Evolutionary conservation across 2,888 invertebrate species (phyloP).

Genomic region (Teleiodes luculella): DNA sequence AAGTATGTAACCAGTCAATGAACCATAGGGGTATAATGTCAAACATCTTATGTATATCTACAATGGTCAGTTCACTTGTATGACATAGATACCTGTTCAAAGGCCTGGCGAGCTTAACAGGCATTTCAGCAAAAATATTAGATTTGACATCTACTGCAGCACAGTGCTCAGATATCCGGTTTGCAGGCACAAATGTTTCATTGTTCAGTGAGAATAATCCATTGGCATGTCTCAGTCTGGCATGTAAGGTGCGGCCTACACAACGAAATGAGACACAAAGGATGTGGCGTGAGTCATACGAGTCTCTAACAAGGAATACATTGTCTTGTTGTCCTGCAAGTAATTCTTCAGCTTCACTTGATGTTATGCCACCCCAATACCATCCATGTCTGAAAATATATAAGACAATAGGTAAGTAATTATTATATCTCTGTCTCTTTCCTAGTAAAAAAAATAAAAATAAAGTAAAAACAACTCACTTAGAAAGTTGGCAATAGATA

Average conservation of each 20-base stretch:
- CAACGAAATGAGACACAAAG: conserved; percentile 85
- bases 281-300: conserved; percentile 83
- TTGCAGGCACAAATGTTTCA: conserved; percentile 75
- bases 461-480: conserved; percentile 44
- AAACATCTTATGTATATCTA: too few species aligned
- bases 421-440: neutral
- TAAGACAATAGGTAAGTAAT: neutral
- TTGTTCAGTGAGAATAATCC: conserved; percentile 82
- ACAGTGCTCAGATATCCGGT: conserved; percentile 72
- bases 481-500: conserved; percentile 70
- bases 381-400: conserved; percentile 75
- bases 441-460: too few species aligned
- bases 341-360: conserved; percentile 84
- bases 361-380: conserved; percentile 89
- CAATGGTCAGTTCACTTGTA: neutral
- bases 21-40: too few species aligned
- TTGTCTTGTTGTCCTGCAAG: conserved; percentile 84
- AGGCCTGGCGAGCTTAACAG: conserved; percentile 70
- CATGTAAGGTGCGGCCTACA: conserved; percentile 83
- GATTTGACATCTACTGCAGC: conserved; percentile 70
- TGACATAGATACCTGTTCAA: conserved; percentile 61
- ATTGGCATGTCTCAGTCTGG: conserved; percentile 84
- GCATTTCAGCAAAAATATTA: conserved; percentile 65
- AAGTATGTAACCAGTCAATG: too few species aligned
- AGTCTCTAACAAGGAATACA: conserved; percentile 86